Conservation (phyloP, 2,888 invertebrate species). For the Amaurobius ferox region DNA sequence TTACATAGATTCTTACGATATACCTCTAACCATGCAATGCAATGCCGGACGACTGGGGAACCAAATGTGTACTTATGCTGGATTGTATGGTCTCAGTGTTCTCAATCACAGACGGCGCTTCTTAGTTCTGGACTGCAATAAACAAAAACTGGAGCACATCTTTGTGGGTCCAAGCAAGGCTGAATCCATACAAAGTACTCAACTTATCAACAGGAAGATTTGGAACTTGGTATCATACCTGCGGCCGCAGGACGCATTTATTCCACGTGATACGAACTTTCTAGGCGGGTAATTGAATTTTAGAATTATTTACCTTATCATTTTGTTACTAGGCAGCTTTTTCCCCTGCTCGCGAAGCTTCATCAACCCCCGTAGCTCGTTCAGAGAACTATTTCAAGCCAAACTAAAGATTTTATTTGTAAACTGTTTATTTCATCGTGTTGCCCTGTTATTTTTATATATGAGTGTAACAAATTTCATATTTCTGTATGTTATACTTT, state of each 20-base stretch:
- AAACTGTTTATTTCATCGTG: too few relatives aligned
- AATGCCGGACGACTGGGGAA: constrained; percentile 51
- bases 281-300: constrained; percentile 32
- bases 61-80: constrained; percentile 59
- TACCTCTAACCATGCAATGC: constrained; percentile 43
- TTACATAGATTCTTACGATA: background rate
- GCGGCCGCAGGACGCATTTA: background rate
- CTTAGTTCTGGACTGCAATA: constrained; percentile 25
- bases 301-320: too few relatives aligned
- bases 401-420: too few relatives aligned
- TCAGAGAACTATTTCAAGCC: too few relatives aligned
- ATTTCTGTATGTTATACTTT: too few relatives aligned
- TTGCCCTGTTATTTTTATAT: too few relatives aligned
- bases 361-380: too few relatives aligned
- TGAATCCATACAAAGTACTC: background rate
- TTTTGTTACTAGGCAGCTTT: too few relatives aligned
- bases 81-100: constrained; percentile 30
- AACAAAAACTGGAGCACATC: background rate
- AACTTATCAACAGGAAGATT: constrained; percentile 14
- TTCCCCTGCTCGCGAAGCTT: too few relatives aligned
- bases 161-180: background rate
- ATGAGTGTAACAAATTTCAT: too few relatives aligned
- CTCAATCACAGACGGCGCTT: constrained; percentile 16
- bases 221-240: constrained; percentile 28
- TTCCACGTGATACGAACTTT: constrained; percentile 32